These are phyloP conservation scores for Danio tinwini DNA, from an alignment of 2,797 vertebrate genomes.

Conservation along the genomic window DNA sequence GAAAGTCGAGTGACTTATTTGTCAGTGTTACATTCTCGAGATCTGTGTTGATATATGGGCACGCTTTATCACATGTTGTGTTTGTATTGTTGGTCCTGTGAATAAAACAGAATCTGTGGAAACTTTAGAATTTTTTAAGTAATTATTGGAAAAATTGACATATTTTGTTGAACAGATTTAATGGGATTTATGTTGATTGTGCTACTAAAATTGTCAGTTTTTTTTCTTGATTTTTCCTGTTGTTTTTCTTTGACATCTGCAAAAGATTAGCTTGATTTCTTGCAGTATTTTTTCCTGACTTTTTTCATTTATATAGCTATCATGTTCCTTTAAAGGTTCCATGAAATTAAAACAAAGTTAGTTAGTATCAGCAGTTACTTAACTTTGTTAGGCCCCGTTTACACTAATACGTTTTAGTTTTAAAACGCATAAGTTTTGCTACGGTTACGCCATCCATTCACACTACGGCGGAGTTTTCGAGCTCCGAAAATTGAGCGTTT, in stretches of 20 bases:
- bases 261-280: neutral
- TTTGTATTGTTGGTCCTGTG: neutral
- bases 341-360: too few species aligned
- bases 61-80: neutral
- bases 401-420: too few species aligned
- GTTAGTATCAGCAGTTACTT: too few species aligned
- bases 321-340: too few species aligned
- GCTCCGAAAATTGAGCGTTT: too few species aligned
- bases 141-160: too few species aligned
- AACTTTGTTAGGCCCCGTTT: too few species aligned
- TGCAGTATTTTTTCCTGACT: neutral
- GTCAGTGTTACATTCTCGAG: slow-evolving; percentile 7
- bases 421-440: too few species aligned
- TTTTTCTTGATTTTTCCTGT: neutral
- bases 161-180: neutral
- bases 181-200: neutral
- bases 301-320: too few species aligned
- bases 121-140: neutral
- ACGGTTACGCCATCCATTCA: too few species aligned
- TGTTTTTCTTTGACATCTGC: neutral
- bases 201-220: neutral
- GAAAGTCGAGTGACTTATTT: slow-evolving; percentile 9
- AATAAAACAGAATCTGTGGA: neutral
- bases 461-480: too few species aligned
- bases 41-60: slow-evolving; percentile 5